Evolutionary conservation across 2,797 vertebrate species (phyloP).

Genomic region (Microctenopoma stevenorrisi): DNA sequence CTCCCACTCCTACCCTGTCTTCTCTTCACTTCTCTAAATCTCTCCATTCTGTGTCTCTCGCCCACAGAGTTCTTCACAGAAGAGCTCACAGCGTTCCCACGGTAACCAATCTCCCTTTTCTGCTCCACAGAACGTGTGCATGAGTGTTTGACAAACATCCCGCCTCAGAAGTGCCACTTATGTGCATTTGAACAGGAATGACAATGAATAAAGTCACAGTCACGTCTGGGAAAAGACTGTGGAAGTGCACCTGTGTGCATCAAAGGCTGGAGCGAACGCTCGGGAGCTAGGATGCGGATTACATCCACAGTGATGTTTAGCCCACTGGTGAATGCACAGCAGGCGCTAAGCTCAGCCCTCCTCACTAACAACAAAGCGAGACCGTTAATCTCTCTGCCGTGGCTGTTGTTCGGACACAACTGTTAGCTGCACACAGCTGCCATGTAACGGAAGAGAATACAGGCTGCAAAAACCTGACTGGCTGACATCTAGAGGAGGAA

Average conservation of each 20-base stretch:
- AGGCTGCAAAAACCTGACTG: not conserved
- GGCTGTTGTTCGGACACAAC: constrained; percentile 21
- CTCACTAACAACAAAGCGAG: constrained; percentile 56
- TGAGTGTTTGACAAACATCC: constrained; percentile 72
- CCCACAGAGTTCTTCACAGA: constrained; percentile 82
- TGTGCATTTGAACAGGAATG: constrained; percentile 44
- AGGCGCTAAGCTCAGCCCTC: constrained; percentile 12
- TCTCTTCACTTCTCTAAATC: constrained; percentile 58
- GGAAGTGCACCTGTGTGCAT: not conserved
- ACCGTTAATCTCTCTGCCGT: constrained; percentile 38
- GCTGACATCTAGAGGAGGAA: not conserved
- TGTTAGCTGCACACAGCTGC: constrained; percentile 46
- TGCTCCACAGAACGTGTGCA: constrained; percentile 48
- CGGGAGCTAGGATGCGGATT: constrained; percentile 3
- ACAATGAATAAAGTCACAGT: constrained; percentile 36
- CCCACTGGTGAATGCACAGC: constrained; percentile 30
- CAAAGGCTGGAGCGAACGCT: not conserved
- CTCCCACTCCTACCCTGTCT: constrained; percentile 70
- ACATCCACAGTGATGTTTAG: constrained; percentile 34
- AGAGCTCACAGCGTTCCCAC: constrained; percentile 82
- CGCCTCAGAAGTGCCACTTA: constrained; percentile 69
- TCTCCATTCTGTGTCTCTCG: constrained; percentile 77
- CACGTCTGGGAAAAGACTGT: constrained; percentile 7
- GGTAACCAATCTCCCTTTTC: constrained; percentile 79
- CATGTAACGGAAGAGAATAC: not conserved